Evolutionary conservation across 2,113 vertebrate species (phyloP), one percentile per base, ranked within the genome.

Genomic region (Ascaphus truei): DNA sequence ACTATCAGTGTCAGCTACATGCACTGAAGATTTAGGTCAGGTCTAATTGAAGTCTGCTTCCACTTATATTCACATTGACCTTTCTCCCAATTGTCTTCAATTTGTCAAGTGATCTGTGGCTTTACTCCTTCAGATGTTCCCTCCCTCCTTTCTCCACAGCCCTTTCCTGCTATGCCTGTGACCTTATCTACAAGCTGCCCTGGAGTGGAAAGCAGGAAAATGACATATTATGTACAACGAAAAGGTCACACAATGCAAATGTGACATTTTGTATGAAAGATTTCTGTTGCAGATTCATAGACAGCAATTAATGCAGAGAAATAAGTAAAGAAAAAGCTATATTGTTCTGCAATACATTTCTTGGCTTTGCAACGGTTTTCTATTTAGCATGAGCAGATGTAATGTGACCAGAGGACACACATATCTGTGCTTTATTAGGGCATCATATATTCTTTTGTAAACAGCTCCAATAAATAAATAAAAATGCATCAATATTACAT

Each of bases 191-290:
- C 36, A 13, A 23, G 45, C 43, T 55, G 63, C 51, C 51, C 63
- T 23, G 50, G 25, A 39, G 34, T 23, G 50, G 25, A 39, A 34
- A 66, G 63, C 50, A 66, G 36, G 34, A 43, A 39, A 25, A 66
- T 55, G 27, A 18, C 41, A 55, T 43, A 55, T n/a, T 52, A 55
- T 52, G 36, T 41, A 53, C 26, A n/a, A 55, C 27, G 36, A 55
- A 43, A 55, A 66, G 63, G 63, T 66, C 63, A 43, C 63, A 30
- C 10, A 53, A 66, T 66, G 63, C 63, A 55, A 66, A 55, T 66
- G 63, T 66, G 63, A 66, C 63, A 66, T 66, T 66, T 55, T 31
- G 50, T 56, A n/a, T 25, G 26, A 55, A 56, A 43, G 50, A 66
- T 41, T 55, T 53, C 55, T 50, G 29, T 27, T 55, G 63, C 50